Percentiles rank a stretch among this genome's conserved stretches.
phyloP scores from a whole-genome alignment of 2,888 invertebrate genomes.

The Drosophila monieri region DNA sequence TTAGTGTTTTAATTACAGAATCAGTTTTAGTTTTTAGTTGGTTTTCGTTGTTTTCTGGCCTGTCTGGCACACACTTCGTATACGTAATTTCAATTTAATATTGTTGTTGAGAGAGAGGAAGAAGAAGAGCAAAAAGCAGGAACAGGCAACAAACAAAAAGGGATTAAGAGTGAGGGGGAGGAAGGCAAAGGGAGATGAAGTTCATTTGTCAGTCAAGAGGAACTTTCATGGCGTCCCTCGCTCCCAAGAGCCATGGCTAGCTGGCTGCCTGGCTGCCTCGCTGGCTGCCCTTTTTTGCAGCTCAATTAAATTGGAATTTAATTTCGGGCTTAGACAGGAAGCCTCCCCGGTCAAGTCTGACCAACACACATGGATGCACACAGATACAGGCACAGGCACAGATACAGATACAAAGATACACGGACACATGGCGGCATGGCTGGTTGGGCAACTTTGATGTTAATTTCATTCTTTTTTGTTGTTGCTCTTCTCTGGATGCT shows the following conservation, averaged over 20 bases:
- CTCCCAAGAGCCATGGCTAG: neutral
- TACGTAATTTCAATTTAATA: conserved; percentile 72
- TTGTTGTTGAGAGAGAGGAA: conserved; percentile 46
- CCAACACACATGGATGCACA: conserved; percentile 3
- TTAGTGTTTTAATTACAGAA: conserved; percentile 2
- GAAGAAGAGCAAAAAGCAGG: neutral
- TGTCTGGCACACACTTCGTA: conserved; percentile 48
- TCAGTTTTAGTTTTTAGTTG: conserved; percentile 6
- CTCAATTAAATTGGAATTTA: conserved; percentile 81
- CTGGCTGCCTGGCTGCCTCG: conserved; percentile 10
- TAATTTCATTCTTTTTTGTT: conserved; percentile 70
- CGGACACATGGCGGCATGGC: conserved; percentile 14
- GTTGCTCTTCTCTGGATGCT: conserved; percentile 33
- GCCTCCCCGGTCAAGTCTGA: conserved; percentile 26
- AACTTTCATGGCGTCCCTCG: conserved; percentile 37
- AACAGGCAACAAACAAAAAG: neutral
- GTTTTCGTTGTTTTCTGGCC: conserved; percentile 34
- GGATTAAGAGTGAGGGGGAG: neutral
- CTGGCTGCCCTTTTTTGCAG: conserved; percentile 62
- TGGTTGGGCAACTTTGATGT: conserved; percentile 64
- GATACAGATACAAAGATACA: conserved; percentile 10
- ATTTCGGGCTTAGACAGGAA: conserved; percentile 68
- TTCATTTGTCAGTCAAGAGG: conserved; percentile 51
- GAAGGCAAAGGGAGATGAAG: neutral
- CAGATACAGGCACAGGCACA: conserved; percentile 19